phyloP scores from a whole-genome alignment of 2,797 vertebrate genomes.

The Cuniculus paca region DNA sequence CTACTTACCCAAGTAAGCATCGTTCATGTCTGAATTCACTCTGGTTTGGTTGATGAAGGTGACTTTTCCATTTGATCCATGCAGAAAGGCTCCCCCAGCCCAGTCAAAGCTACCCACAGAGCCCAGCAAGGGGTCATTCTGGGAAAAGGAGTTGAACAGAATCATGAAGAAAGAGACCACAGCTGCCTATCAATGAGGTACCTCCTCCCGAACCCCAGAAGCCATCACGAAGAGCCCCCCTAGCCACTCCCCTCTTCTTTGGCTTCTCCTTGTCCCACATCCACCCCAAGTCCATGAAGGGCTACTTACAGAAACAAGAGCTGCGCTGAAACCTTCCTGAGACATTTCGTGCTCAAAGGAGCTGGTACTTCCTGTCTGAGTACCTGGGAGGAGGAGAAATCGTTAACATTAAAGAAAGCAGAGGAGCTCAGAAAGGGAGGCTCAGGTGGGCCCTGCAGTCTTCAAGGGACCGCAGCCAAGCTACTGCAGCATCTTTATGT shows the following conservation, averaged over 20 bases:
- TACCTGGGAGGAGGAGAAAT: conserved; percentile 77
- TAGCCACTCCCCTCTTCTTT: neutral
- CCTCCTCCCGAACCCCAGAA: neutral
- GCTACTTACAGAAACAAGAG: conserved; percentile 83
- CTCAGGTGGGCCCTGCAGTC: neutral
- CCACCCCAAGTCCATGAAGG: neutral
- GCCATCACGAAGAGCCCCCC: neutral
- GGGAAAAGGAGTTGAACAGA: neutral
- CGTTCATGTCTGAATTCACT: conserved; percentile 80
- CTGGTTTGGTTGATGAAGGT: conserved; percentile 84
- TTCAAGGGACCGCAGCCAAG: neutral
- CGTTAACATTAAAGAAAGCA: neutral
- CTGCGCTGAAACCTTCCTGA: conserved; percentile 87
- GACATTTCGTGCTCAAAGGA: conserved; percentile 88
- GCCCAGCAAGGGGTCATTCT: conserved; percentile 82
- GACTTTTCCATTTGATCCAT: neutral
- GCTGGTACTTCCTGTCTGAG: conserved; percentile 78
- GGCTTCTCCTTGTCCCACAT: neutral
- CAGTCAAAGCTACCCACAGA: conserved; percentile 87
- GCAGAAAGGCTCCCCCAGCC: conserved; percentile 85
- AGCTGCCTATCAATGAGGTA: neutral
- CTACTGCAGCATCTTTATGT: neutral
- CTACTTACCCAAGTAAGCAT: conserved; percentile 87
- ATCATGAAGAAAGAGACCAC: neutral
- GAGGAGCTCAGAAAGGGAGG: neutral